Conservation (phyloP, 2,797 vertebrate genomes). For the Oreochromis mossambicus region DNA sequence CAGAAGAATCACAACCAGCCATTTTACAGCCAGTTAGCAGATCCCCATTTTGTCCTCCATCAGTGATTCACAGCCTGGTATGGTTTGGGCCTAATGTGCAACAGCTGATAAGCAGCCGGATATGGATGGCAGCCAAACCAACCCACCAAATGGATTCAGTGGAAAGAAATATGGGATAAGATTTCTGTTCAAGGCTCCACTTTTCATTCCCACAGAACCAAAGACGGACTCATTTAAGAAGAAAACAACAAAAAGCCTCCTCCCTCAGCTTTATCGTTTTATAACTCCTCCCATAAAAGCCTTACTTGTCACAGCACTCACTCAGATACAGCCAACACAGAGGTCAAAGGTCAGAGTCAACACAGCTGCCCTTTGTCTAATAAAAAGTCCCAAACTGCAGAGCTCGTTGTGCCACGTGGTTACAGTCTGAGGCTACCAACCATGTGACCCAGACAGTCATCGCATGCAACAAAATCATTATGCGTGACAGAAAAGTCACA, state of each 20-base stretch:
- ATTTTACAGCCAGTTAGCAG: neutral
- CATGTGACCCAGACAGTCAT: neutral
- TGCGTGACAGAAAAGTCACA: neutral
- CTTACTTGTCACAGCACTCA: neutral
- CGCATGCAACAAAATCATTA: fast-evolving
- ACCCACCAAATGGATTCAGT: neutral
- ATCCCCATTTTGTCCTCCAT: neutral
- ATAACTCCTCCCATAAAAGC: neutral
- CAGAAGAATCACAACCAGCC: neutral
- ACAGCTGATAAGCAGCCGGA: constrained; percentile 18
- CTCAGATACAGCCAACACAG: neutral
- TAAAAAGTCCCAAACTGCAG: neutral
- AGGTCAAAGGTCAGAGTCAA: neutral
- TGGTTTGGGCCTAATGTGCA: neutral
- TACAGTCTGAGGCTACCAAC: neutral
- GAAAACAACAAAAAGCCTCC: neutral
- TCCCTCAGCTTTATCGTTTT: fast-evolving
- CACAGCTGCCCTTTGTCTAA: neutral
- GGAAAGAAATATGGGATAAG: neutral
- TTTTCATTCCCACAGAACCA: neutral
- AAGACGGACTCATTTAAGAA: neutral
- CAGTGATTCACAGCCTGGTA: neutral
- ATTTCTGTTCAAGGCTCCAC: neutral
- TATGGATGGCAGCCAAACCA: neutral
- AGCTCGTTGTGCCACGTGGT: neutral